Evolutionary conservation across 1,140 invertebrate genomes (phyloP), one percentile per base, ranked within the genome.

Genomic region (Triops longicaudatus): DNA sequence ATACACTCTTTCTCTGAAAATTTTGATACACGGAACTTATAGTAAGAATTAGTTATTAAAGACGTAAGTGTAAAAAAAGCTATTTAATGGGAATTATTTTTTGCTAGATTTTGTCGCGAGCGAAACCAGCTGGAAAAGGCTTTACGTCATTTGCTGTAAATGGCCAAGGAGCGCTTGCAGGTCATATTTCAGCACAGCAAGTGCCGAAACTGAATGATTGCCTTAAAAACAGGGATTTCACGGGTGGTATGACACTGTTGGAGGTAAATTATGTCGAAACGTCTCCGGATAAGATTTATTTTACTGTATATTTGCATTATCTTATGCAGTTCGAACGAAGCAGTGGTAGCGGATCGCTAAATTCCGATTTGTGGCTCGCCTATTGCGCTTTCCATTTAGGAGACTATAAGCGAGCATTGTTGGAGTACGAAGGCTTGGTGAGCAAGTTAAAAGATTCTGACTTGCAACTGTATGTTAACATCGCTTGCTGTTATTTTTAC

Each of bases 311-410:
- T 11, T 50, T 44, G 14, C 14, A 1, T 11, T 80, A 81, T 81
- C 80, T 80, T 79, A 79, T 79, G 10, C 79, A 88, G 88, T 88
- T 88, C 81, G 83, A 86, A 76, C 81, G 85, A 79, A 84, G 85
- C 77, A 85, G 83, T 80, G 89, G 87, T 63, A 90, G 88, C 81
- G 86, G 83, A 17, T 87, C 85, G 74, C 84, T 88, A 9, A 88
- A 90, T 82, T 88, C 89, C 22, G 90, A 93, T 79, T 84, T 92
- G 78, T 99, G 97, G 96, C 90, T 94, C 77, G 96, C 92, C 2
- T 99, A 96, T 83, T 98, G 96, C 85, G 90, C 91, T 76, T 99
- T 98, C 85, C 97, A 99, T 85, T 85, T 97, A 44, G 96, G 95
- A 1, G 94, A 99, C 82, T 98, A 97, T 84, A 92, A 92, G 81